Evolutionary conservation across 1,140 invertebrate species (phyloP).

Genomic region (Armadillidium nasatum): DNA sequence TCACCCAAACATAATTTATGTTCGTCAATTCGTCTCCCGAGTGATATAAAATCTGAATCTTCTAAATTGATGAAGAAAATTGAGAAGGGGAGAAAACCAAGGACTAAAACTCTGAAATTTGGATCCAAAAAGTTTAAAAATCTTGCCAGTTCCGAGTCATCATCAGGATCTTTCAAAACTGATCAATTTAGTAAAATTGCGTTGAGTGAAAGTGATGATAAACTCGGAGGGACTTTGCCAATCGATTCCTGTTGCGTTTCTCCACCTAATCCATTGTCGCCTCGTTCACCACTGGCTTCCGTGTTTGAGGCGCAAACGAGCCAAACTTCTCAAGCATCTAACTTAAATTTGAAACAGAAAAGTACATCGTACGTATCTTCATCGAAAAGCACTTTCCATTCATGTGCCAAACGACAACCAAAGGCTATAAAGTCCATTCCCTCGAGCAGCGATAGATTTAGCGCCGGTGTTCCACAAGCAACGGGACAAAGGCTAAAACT

Average conservation of each 20-base stretch:
- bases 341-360: background rate
- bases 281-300: background rate
- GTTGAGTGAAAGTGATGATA: background rate
- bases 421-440: background rate
- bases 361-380: background rate
- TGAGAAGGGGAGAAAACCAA: background rate
- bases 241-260: background rate
- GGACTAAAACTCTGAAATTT: background rate
- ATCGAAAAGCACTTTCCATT: conserved; percentile 1
- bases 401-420: background rate
- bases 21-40: background rate
- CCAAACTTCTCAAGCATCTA: background rate
- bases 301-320: background rate
- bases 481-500: background rate
- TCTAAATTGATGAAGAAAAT: conserved; percentile 1
- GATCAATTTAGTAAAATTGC: background rate
- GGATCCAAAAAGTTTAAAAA: conserved; percentile 2
- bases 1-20: background rate
- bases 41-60: background rate
- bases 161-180: background rate
- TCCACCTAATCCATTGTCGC: background rate
- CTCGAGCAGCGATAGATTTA: background rate
- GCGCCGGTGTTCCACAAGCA: background rate
- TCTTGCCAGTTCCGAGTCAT: background rate
- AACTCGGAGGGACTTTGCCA: background rate